Evolutionary conservation across 2,888 invertebrate species (phyloP), one percentile per base, ranked within the genome.

Genomic region (Mimumesa dahlbomi): DNA sequence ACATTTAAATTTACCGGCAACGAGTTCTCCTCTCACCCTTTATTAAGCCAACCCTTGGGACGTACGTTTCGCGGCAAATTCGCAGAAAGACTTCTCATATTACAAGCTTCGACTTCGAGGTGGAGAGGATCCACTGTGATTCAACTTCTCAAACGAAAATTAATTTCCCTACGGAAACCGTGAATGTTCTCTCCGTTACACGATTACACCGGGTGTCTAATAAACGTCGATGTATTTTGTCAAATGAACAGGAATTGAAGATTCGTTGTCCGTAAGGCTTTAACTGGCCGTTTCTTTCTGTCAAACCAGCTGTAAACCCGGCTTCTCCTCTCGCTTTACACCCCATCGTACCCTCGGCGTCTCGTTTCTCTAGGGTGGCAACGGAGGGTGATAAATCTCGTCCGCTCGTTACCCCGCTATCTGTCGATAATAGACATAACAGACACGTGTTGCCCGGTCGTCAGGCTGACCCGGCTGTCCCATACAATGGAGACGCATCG

Each of bases 371-470:
- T 69, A n/a, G 70, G 74, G 76, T 62, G 57, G 70, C 71, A 48
- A 57, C 64, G 62, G 38, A 75, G 77, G 75, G 80, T 77, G 83
- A 87, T 87, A 87, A 87, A 87, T 87, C 85, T 85, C 77, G 67
- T 64, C 71, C 75, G 78, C 81, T 79, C 73, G 79, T 82, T 75
- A 82, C 81, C 73, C 77, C 75, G 73, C 81, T 82, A 84, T 85
- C 86, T 83, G 81, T 82, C 81, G 82, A 77, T 79, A 85, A 84
- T 84, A 81, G 84, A 83, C 85, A 85, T 87, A 85, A 87, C 81
- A 85, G 85, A 85, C 88, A 88, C 88, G 88, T 88, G 88, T 86
- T 88, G 84, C 84, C 81, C 36, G 75, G 64, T 81, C 77, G 77
- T 80, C 82, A 74, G 73, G 72, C 80, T 84, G 83, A 83, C 84